These are phyloP conservation scores for Melanocharis versteri DNA, from an alignment of 2,113 vertebrate species.

Conservation along the genomic window DNA sequence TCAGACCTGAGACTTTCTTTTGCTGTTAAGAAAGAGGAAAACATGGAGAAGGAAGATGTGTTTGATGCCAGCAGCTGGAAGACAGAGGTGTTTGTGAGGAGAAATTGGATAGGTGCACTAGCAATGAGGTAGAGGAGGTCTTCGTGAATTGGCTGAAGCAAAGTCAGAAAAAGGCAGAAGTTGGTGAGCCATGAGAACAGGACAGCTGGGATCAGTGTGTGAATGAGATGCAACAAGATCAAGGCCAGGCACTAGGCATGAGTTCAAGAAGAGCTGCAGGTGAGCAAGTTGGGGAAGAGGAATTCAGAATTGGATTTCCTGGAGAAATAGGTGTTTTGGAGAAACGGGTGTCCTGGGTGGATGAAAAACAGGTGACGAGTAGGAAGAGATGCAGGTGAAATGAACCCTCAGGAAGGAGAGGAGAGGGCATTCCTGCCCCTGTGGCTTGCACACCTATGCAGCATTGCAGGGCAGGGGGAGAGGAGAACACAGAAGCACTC, in stretches of 20 bases:
- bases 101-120: background rate
- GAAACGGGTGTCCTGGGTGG: background rate
- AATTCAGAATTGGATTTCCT: background rate
- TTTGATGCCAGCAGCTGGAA: background rate
- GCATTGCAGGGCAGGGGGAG: rapidly evolving
- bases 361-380: background rate
- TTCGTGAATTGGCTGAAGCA: background rate
- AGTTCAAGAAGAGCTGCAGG: background rate
- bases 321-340: background rate
- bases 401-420: background rate
- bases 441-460: background rate
- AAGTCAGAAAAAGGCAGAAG: background rate
- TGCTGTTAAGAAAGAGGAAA: background rate
- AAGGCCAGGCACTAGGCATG: background rate
- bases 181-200: background rate
- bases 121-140: background rate
- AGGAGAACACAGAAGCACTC: rapidly evolving
- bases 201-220: background rate
- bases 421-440: background rate
- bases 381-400: background rate
- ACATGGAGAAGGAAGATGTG: background rate
- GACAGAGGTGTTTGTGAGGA: background rate
- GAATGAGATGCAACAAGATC: background rate
- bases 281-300: background rate
- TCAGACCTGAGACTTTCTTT: background rate